phyloP scores from a whole-genome alignment of 53 echinoderm and acorn worm genomes.

The Echinarachnius parma region DNA sequence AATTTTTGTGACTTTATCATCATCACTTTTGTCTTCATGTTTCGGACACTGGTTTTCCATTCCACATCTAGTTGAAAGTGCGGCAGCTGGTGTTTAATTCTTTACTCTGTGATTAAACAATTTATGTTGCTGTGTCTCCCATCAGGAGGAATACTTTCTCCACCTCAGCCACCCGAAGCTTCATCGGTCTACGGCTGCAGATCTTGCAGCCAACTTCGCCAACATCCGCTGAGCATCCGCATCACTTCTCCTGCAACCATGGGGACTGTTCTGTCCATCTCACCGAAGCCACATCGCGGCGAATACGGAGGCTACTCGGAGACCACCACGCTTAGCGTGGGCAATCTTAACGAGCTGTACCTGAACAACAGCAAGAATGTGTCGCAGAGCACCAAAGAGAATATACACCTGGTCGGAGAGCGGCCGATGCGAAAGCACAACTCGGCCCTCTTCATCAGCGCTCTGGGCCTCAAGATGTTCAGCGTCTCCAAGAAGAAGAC shows the following conservation, averaged over 20 bases:
- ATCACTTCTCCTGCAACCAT: constrained; percentile 53
- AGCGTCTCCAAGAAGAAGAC: constrained; percentile 90
- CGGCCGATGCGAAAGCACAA: constrained; percentile 91
- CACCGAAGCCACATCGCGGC: constrained; percentile 82
- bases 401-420: constrained; percentile 71
- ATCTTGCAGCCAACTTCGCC: constrained; percentile 29
- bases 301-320: constrained; percentile 73
- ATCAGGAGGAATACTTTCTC: constrained; percentile 37
- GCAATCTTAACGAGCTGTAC: constrained; percentile 91
- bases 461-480: constrained; percentile 93
- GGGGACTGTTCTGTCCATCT: constrained; percentile 99
- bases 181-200: constrained; percentile 31
- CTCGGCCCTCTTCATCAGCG: constrained; percentile 95
- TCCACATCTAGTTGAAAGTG: too few species aligned
- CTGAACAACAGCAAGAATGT: constrained; percentile 84
- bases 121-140: constrained; percentile 40
- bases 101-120: too few species aligned
- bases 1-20: too few species aligned
- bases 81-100: too few species aligned
- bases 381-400: constrained; percentile 77
- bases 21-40: too few species aligned
- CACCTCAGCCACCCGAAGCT: constrained; percentile 25
- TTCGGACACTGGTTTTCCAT: too few species aligned
- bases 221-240: constrained; percentile 23
- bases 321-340: constrained; percentile 83